Evolutionary conservation across 2,888 invertebrate genomes (phyloP).

Genomic region (Asteroscopus sphinx): DNA sequence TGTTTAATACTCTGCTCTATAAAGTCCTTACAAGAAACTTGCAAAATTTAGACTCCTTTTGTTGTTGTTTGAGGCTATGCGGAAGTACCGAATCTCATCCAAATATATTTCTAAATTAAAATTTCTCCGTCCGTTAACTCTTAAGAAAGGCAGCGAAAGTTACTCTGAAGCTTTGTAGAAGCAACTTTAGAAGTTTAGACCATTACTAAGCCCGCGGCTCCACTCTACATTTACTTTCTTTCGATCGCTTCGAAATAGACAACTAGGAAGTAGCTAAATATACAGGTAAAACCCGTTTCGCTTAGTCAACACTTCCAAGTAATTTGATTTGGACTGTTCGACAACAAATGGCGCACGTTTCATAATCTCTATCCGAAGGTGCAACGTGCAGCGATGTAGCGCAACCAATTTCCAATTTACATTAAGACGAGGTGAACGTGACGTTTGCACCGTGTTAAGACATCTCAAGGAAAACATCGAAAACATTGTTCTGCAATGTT

Average conservation of each 20-base stretch:
- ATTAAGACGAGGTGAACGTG: too few species aligned
- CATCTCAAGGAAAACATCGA: constrained; percentile 37
- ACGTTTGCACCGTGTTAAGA: constrained; percentile 33
- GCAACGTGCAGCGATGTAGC: constrained; percentile 43
- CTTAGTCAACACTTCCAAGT: constrained; percentile 49
- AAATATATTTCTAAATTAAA: constrained; percentile 23
- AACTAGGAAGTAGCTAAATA: constrained; percentile 56
- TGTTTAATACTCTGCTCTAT: background rate
- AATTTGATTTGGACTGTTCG: constrained; percentile 40
- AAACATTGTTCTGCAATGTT: constrained; percentile 28
- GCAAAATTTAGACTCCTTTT: background rate
- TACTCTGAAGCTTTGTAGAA: constrained; percentile 54
- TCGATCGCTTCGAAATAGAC: constrained; percentile 64
- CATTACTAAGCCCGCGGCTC: constrained; percentile 47
- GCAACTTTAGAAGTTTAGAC: constrained; percentile 60
- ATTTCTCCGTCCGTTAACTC: constrained; percentile 44
- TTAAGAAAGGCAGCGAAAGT: constrained; percentile 59
- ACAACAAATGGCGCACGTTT: constrained; percentile 56
- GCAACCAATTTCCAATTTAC: constrained; percentile 55
- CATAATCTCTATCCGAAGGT: constrained; percentile 48
- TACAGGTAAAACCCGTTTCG: constrained; percentile 54
- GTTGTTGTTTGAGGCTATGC: too few species aligned
- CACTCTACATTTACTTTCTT: constrained; percentile 66
- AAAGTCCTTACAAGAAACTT: background rate
- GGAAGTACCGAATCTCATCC: background rate